Evolutionary conservation across 2,797 vertebrate genomes (phyloP), one percentile per base, ranked within the genome.

Genomic region (Gallinago stenura): DNA sequence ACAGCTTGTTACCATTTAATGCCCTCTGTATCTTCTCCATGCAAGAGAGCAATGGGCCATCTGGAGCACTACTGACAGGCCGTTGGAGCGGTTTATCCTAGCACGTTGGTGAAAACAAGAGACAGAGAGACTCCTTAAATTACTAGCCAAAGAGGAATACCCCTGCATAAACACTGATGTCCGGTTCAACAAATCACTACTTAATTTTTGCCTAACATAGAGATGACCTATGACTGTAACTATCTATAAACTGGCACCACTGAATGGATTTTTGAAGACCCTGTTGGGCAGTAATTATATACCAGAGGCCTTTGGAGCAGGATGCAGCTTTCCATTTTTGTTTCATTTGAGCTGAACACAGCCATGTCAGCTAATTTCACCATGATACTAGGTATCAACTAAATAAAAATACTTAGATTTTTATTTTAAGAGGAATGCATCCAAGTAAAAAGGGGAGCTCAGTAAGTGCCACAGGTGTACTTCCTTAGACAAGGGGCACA

Each of bases 11-110:
- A 99, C 99, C 98, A 46, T 97, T 98, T 73, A 98, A 95, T 7
- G 93, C 97, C 93, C 98, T 97, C 54, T 98, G 97, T 87, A 99
- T 98, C 97, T 97, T 98, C 95, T 98, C 97, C 93, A 98, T 94
- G 83, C 98, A 98, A 83, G 96, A 97, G 28, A 95, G 56, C 79
- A 99, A 45, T 6, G 53, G 95, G 80, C 87, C 85, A 92, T 97
- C 91, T 97, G 93, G 83, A 73, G 96, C 94, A 85, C 45, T 89
- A 82, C 57, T 60, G 41, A 90, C 90, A 81, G 97, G 83, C 90
- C 9, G 50, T 37, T 61, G 83, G 97, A 90, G 97, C 76, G 97
- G 61, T 97, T 98, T 99, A 45, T 98, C 98, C 99, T 99, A 57
- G 73, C 15, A 64, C 37, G 72, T 41, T 39, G 35, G 60, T 48